Evolutionary conservation across 2,797 vertebrate genomes (phyloP).

Genomic region (Sphaeramia orbicularis): DNA sequence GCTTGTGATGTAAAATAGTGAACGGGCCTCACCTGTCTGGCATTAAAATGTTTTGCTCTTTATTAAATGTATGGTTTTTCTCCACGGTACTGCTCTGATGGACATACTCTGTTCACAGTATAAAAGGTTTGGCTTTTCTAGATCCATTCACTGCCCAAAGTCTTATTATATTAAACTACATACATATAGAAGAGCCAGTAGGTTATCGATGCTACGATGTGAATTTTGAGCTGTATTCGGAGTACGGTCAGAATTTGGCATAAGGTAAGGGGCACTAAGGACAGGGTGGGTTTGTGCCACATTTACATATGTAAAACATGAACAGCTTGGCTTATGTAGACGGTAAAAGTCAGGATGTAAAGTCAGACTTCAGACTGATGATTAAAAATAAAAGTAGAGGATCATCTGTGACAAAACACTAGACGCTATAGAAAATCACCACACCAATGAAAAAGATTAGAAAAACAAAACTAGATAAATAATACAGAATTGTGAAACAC

Average conservation of each 20-base stretch:
- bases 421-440: conserved; percentile 44
- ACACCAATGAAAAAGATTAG: conserved; percentile 39
- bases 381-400: conserved; percentile 42
- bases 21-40: too few relatives aligned
- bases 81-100: too few relatives aligned
- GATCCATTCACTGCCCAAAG: conserved; percentile 4
- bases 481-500: conserved; percentile 23
- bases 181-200: not conserved
- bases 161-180: not conserved
- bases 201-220: conserved; percentile 11
- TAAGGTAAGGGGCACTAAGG: conserved; percentile 31
- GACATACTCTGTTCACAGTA: too few relatives aligned
- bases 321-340: conserved; percentile 41
- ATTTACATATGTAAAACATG: conserved; percentile 52
- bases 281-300: conserved; percentile 35
- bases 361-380: conserved; percentile 19
- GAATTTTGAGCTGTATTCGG: conserved; percentile 41
- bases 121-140: conserved; percentile 4
- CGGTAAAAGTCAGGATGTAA: conserved; percentile 18
- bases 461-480: conserved; percentile 45
- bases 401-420: conserved; percentile 40
- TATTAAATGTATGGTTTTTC: too few relatives aligned
- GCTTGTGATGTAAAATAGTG: too few relatives aligned
- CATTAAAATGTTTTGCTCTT: too few relatives aligned
- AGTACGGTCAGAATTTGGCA: conserved; percentile 60